Base-by-base conservation (phyloP, 2,797 vertebrate species). In the Lerista edwardsae region DNA sequence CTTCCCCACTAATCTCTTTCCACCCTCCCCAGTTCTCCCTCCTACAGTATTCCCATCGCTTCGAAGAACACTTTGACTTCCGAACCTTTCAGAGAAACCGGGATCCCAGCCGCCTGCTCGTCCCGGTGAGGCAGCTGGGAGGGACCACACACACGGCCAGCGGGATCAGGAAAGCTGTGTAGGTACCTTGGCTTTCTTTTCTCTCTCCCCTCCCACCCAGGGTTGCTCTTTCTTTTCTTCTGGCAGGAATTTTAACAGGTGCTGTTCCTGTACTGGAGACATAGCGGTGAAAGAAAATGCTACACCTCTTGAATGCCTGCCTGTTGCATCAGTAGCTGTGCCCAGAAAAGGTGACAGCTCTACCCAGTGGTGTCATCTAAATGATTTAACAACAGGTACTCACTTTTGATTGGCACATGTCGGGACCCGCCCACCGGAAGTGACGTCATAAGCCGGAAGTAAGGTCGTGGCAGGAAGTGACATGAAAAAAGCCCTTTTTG, bases 81-180 rank as follows among this genome's bases (percentile, higher is more conserved):
- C 44, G 12, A 19, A 36, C 39, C 1, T 72, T 27, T 23, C 39
- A 44, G 1, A 14, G 39, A 72, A 72, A 44, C 39, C 69, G 36
- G 1, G 69, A 72, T 67, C 87, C 87, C 0, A 1, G 0, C 15
- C 36, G 0, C 0, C 88, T 90, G 68, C 86, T 94, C 64, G 3
- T 0, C 0, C 19, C 27, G 17, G 88, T 94, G 67, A 0, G 0
- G 0, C 93, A 93, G 79, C 88, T 93, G 25, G 0, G 0, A 0
- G 93, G 93, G 17, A 0, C 1, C 36, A 92, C 93, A 0, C 23
- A 91, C 39, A 94, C 91, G 0, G 93, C 93, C 80, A 88, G 92
- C 0, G 93, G 78, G 19, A 94, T 94, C 85, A 90, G 6, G 29
- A 90, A 84, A 87, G 93, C 92, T 0, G 83, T 91, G 93, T 94